Evolutionary conservation across 1,140 invertebrate species (phyloP), one percentile per base, ranked within the genome.

Genomic region (Cephus cinctus): DNA sequence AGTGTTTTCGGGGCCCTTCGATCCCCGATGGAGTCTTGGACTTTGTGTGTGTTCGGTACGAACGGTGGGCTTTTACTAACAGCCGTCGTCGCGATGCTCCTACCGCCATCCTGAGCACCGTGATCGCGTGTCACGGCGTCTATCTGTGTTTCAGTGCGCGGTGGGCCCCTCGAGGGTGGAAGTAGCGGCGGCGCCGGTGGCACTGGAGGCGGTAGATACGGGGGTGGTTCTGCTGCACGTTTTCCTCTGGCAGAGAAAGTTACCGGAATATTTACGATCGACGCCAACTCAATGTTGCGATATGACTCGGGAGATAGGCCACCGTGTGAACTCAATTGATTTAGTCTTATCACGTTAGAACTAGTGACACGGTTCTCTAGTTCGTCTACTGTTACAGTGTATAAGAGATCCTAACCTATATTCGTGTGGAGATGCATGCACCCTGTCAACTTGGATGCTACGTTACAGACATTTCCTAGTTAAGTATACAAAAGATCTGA

Each of bases 11-110:
- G 60, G 54, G 62, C 54, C 55, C 48, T 47, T 46, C 39, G 36
- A 55, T 46, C 34, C 38, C 44, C 31, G 11, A 34, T 31, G 49
- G 34, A 36, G 54, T 18, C 34, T 18, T 36, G 34, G 14, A 11
- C 46, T 53, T 40, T 19, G 39, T 30, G 47, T 64, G 57, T 42
- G 65, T 57, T 64, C 59, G 35, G 52, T 43, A 48, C 61, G 55
- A 54, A 54, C 52, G 61, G 36, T 50, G 57, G 58, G 63, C 57
- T 63, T 65, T 59, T 50, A 69, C 71, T 68, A 56, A 64, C 50
- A 47, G 51, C 14, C 43, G 23, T 21, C 46, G 46, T 16, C 51
- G 46, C 50, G 56, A 55, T 57, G 53, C 47, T 57, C 44, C 52
- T 39, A 47, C 39, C 52, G 47, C 52, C 53, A 47, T 50, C 53